A percentile compares a stretch with the other conserved stretches of the same genome.
Conservation (phyloP, 1,140 invertebrate genomes). For the Helicorthomorpha holstii region DNA sequence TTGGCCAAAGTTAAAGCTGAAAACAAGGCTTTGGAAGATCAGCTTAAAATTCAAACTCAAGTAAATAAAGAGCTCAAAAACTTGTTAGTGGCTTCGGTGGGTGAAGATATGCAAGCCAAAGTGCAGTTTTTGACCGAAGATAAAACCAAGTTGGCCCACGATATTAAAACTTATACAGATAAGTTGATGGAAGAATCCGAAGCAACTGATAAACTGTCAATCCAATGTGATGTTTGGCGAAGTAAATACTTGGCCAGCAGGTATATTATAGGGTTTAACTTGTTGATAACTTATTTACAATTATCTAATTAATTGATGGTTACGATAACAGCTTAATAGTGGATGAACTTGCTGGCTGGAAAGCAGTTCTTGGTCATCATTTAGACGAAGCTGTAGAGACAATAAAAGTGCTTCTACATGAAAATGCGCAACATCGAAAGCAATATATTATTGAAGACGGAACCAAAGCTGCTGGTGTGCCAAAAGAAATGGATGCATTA, state of each 20-base stretch:
- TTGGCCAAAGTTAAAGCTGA: conserved; percentile 18
- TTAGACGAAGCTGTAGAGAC: conserved; percentile 22
- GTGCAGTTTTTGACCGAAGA: conserved; percentile 80
- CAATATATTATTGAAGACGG: not conserved
- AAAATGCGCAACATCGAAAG: no score
- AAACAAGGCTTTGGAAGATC: conserved; percentile 36
- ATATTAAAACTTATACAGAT: conserved; percentile 64
- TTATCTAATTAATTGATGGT: not conserved
- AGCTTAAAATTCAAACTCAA: conserved; percentile 40
- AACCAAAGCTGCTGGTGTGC: conserved; percentile 21
- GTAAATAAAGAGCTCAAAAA: conserved; percentile 86
- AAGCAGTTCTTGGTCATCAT: conserved; percentile 40
- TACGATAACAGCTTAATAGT: conserved; percentile 51
- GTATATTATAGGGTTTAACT: conserved; percentile 23
- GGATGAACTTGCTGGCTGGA: conserved; percentile 70
- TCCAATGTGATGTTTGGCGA: conserved; percentile 87
- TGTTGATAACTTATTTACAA: not conserved
- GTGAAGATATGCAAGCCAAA: conserved; percentile 74
- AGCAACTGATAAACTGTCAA: conserved; percentile 76
- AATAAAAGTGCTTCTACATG: conserved; percentile 8
- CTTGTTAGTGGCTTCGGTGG: conserved; percentile 78
- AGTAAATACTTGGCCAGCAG: conserved; percentile 88
- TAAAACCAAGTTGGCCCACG: conserved; percentile 66
- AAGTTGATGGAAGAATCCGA: conserved; percentile 66
- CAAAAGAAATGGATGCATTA: conserved; percentile 23